phyloP scores from a whole-genome alignment of 2,113 vertebrate genomes.

The Cyrtonyx montezumae region DNA sequence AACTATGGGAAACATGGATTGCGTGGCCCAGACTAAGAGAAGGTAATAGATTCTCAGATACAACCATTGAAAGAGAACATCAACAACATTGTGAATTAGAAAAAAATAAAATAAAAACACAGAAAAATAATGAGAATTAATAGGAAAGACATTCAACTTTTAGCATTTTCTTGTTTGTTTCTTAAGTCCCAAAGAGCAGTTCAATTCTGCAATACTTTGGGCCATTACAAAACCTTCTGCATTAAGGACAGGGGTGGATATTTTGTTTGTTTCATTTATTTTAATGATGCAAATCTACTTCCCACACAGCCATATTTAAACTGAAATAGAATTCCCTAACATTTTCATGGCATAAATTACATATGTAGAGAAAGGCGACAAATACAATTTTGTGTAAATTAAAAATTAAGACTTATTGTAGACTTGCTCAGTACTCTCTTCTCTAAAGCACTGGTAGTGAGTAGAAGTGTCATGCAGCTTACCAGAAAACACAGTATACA shows the following conservation, averaged over 20 bases:
- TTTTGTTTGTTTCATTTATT: neutral
- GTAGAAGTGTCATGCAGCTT: conserved; percentile 50
- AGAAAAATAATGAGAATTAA: conserved; percentile 31
- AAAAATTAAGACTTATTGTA: conserved; percentile 23
- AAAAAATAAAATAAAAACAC: conserved; percentile 11
- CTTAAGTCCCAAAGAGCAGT: neutral
- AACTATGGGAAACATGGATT: conserved; percentile 60
- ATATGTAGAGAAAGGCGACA: conserved; percentile 29
- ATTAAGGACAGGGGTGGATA: neutral
- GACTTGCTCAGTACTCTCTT: conserved; percentile 29
- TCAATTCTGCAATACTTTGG: conserved; percentile 26
- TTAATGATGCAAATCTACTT: conserved; percentile 25
- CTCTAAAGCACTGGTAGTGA: conserved; percentile 33
- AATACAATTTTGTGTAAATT: conserved; percentile 9
- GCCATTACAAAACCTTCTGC: conserved; percentile 10
- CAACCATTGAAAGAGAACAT: conserved; percentile 63
- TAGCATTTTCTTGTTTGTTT: neutral
- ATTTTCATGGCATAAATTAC: conserved; percentile 53
- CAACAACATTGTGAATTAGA: conserved; percentile 50
- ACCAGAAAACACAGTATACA: conserved; percentile 18
- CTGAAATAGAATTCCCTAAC: conserved; percentile 41
- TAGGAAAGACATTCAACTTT: conserved; percentile 57
- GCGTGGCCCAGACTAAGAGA: conserved; percentile 52
- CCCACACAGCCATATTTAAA: conserved; percentile 17
- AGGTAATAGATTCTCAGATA: conserved; percentile 31